phyloP scores from a whole-genome alignment of 2,797 vertebrate genomes.

The Lepus oiostolus region DNA sequence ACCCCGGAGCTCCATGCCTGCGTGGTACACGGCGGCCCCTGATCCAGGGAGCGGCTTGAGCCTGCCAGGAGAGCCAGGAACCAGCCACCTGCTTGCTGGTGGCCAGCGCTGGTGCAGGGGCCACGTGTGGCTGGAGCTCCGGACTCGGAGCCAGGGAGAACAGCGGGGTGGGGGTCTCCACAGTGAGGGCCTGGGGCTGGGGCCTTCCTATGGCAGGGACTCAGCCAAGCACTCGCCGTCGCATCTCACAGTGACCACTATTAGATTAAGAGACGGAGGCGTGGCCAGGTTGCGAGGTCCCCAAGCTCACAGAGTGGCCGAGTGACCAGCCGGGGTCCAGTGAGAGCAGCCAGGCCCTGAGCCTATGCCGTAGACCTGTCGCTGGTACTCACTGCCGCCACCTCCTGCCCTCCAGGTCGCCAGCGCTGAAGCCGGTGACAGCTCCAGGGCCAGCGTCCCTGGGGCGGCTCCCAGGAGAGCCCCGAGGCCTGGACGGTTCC shows the following conservation, averaged over 20 bases:
- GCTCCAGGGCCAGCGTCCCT: not conserved
- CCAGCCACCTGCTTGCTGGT: accelerated
- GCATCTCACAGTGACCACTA: accelerated
- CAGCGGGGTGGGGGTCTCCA: not conserved
- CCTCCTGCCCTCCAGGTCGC: not conserved
- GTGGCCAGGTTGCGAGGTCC: not conserved
- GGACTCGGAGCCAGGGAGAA: too few species aligned
- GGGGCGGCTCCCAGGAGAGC: not conserved
- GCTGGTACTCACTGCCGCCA: not conserved
- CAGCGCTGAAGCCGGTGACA: too few species aligned
- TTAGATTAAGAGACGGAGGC: not conserved
- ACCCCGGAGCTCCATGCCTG: not conserved
- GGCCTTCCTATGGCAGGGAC: not conserved
- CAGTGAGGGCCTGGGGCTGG: not conserved
- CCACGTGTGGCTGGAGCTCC: not conserved
- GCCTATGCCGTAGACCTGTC: not conserved
- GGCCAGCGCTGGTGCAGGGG: not conserved
- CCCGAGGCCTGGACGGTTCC: not conserved
- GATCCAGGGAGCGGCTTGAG: not conserved
- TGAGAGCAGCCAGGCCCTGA: not conserved
- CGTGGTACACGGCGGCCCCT: not conserved
- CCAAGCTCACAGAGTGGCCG: not conserved
- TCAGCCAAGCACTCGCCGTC: not conserved
- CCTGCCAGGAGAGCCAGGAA: not conserved
- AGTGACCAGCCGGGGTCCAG: not conserved